Conservation (phyloP, 2,888 invertebrate species). For the Ectemnius lituratus region DNA sequence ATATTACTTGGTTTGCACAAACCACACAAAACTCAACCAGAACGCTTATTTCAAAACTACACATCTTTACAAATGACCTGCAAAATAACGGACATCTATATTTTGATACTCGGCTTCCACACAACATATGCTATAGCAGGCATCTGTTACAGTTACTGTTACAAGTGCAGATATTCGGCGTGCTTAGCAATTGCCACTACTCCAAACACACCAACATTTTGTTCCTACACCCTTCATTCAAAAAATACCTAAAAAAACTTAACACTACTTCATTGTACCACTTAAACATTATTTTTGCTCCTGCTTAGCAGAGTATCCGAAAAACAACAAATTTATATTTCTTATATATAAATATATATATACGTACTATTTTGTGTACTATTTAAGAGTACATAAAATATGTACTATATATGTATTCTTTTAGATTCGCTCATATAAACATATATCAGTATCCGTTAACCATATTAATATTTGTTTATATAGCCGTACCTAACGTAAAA, state of each 20-base stretch:
- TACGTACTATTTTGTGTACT: conserved; percentile 26
- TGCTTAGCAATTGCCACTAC: too few species aligned
- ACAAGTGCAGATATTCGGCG: too few species aligned
- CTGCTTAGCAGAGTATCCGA: conserved; percentile 61
- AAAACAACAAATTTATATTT: conserved; percentile 47
- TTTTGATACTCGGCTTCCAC: too few species aligned
- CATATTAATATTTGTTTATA: neutral
- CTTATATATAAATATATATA: conserved; percentile 30
- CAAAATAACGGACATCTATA: too few species aligned
- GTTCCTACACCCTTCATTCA: neutral
- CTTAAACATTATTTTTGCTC: conserved; percentile 47
- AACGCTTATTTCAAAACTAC: too few species aligned
- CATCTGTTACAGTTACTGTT: too few species aligned
- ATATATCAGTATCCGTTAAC: conserved; percentile 9
- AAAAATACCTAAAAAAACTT: conserved; percentile 51
- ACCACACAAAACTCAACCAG: too few species aligned
- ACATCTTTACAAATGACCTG: too few species aligned
- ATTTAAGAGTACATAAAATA: neutral
- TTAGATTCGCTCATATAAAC: conserved; percentile 14
- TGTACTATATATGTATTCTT: conserved; percentile 32
- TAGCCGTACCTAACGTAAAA: conserved; percentile 25
- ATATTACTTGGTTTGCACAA: too few species aligned
- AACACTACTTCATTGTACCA: conserved; percentile 58
- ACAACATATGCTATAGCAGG: too few species aligned
- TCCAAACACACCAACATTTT: neutral